Percentiles rank a stretch among this genome's conserved stretches.
Conservation (phyloP, 2,888 invertebrate species). For the Xestia c-nigrum region DNA sequence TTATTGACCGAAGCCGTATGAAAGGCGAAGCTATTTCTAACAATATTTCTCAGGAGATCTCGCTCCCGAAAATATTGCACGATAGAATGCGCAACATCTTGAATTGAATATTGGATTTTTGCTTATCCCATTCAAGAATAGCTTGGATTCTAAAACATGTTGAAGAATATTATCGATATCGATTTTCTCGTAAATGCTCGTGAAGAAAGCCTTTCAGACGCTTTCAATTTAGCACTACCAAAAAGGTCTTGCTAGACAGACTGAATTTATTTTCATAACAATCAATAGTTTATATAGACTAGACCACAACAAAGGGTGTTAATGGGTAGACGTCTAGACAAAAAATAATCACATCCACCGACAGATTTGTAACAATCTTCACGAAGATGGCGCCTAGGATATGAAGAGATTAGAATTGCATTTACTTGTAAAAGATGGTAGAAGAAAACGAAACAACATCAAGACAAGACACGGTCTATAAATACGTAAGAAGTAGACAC, state of each 20-base stretch:
- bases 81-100: not conserved
- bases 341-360: slow-evolving; percentile 11
- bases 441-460: not conserved
- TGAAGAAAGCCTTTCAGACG: not conserved
- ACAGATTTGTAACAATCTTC: slow-evolving; percentile 1
- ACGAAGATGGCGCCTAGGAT: not conserved
- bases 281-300: not conserved
- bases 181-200: not conserved
- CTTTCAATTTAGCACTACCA: not conserved
- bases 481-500: not conserved
- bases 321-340: slow-evolving; percentile 42
- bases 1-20: slow-evolving; percentile 35
- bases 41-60: not conserved
- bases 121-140: too few species aligned
- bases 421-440: not conserved
- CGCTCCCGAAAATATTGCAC: too few species aligned
- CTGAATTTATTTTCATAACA: not conserved
- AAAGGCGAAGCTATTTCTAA: slow-evolving; percentile 18
- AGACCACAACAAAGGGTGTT: slow-evolving; percentile 3
- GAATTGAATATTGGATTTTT: not conserved
- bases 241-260: not conserved
- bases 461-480: not conserved
- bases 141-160: not conserved
- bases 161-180: not conserved
- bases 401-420: not conserved